Conservation (phyloP, 2,888 invertebrate species). For the Augiades crinisus region DNA sequence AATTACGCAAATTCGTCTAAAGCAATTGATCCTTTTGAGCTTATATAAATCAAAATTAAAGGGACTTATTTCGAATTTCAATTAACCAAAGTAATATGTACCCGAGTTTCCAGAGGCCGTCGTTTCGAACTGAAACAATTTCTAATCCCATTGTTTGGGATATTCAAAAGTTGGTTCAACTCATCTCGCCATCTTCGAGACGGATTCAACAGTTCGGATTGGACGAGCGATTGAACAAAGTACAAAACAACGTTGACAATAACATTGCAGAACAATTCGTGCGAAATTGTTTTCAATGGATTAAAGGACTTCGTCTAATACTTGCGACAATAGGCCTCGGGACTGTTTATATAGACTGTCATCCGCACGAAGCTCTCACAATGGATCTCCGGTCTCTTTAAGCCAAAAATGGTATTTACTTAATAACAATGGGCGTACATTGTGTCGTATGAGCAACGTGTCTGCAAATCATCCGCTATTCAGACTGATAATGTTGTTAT, state of each 20-base stretch:
- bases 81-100: constrained; percentile 16
- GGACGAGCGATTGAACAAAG: constrained; percentile 42
- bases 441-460: constrained; percentile 38
- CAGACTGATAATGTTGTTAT: constrained; percentile 1
- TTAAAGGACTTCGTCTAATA: constrained; percentile 60
- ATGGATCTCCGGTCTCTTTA: constrained; percentile 51
- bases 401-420: constrained; percentile 64
- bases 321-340: constrained; percentile 53
- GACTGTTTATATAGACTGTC: constrained; percentile 68
- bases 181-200: constrained; percentile 22
- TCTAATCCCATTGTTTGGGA: constrained; percentile 23
- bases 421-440: constrained; percentile 50
- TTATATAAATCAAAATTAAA: background rate
- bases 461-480: constrained; percentile 15
- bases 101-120: constrained; percentile 7
- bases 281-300: constrained; percentile 60
- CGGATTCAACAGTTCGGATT: constrained; percentile 30
- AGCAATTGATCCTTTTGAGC: background rate
- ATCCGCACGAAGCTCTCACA: constrained; percentile 60
- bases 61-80: constrained; percentile 19
- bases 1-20: background rate
- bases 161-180: constrained; percentile 23
- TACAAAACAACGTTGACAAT: constrained; percentile 37
- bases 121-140: constrained; percentile 21
- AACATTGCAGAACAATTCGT: constrained; percentile 43